Evolutionary conservation across 2,113 vertebrate species (phyloP).

Genomic region (Pristiophorus japonicus): DNA sequence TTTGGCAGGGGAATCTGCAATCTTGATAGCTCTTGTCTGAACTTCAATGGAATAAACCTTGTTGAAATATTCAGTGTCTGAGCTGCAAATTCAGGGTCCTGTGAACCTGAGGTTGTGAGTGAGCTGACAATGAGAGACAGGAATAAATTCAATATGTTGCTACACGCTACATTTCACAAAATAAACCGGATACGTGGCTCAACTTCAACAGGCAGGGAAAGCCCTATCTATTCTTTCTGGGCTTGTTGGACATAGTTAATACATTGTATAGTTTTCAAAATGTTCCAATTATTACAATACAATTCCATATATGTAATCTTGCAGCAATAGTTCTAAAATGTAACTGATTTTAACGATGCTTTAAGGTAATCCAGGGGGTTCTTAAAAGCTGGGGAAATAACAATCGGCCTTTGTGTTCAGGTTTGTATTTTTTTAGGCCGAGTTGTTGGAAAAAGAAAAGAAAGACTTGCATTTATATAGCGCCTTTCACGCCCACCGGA

Average conservation of each 20-base stretch:
- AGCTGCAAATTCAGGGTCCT: background rate
- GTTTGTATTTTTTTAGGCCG: background rate
- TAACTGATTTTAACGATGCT: background rate
- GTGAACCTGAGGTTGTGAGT: too few relatives aligned
- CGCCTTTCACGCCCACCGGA: too few relatives aligned
- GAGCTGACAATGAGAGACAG: background rate
- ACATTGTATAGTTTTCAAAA: background rate
- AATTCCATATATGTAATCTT: background rate
- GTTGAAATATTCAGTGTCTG: background rate
- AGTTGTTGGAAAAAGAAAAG: background rate
- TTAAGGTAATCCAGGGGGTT: background rate
- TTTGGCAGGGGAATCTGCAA: background rate
- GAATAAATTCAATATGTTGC: background rate
- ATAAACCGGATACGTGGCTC: background rate
- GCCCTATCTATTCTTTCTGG: background rate
- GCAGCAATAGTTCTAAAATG: background rate
- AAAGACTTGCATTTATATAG: too few relatives aligned
- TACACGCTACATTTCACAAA: conserved; percentile 14
- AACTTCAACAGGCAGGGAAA: background rate
- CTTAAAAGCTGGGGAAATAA: background rate
- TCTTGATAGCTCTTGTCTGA: background rate
- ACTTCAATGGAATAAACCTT: background rate
- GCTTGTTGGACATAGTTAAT: background rate
- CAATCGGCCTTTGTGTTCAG: background rate
- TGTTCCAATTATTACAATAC: too few relatives aligned